Conservation (phyloP, 2,797 vertebrate genomes). For the Sebastes ruberrimus region DNA sequence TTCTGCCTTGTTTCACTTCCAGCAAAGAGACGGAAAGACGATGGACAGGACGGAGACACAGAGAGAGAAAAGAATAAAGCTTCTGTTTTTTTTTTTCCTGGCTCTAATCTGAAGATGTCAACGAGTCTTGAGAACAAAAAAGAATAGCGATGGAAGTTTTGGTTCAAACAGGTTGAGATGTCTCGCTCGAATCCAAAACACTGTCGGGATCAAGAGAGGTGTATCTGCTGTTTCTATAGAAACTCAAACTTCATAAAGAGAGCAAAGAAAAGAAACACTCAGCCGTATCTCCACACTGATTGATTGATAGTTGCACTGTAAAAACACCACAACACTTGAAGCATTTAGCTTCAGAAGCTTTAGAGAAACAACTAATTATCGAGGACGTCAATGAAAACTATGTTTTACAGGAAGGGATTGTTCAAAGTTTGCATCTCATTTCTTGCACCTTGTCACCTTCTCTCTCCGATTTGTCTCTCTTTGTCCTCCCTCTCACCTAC, state of each 20-base stretch:
- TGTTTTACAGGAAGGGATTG: no score
- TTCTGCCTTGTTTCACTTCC: slow-evolving; percentile 82
- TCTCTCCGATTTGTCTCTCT: not conserved
- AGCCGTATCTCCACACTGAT: not conserved
- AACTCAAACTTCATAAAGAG: not conserved
- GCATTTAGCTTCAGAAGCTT: not conserved
- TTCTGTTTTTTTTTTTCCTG: slow-evolving; percentile 13
- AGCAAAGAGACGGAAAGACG: slow-evolving; percentile 62
- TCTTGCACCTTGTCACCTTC: not conserved
- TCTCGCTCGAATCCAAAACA: slow-evolving; percentile 6
- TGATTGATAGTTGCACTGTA: not conserved
- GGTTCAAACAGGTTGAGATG: slow-evolving; percentile 22
- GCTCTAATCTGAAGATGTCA: slow-evolving; percentile 18
- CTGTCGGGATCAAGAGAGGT: no score
- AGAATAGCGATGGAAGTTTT: not conserved
- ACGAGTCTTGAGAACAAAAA: slow-evolving; percentile 9
- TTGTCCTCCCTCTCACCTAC: not conserved
- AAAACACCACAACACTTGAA: not conserved
- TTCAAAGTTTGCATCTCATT: not conserved
- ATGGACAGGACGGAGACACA: slow-evolving; percentile 39
- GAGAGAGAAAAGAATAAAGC: slow-evolving; percentile 36
- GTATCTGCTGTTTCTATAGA: not conserved
- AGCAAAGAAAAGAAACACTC: not conserved
- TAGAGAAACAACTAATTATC: not conserved
- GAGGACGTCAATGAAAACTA: not conserved